Percentiles rank a stretch among this genome's conserved stretches.
Evolutionary conservation across 1,140 invertebrate genomes (phyloP).

Genomic region (Heliothis subflexa): DNA sequence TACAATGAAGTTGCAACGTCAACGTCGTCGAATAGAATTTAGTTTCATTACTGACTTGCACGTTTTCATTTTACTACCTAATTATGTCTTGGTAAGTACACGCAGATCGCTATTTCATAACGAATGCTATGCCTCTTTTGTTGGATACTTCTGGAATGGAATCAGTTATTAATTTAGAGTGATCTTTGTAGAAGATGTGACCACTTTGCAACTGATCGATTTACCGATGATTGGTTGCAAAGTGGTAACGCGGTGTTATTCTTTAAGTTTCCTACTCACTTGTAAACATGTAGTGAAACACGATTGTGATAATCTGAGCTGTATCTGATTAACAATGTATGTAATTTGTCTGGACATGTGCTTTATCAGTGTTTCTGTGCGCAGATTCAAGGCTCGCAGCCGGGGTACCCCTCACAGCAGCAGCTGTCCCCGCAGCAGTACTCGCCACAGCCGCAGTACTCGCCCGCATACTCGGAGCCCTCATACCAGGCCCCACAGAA

Average conservation of each 20-base stretch:
- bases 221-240: neutral
- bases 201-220: slow-evolving; percentile 10
- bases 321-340: slow-evolving; percentile 24
- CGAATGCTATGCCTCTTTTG: slow-evolving; percentile 31
- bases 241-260: slow-evolving; percentile 11
- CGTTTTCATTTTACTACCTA: slow-evolving; percentile 47
- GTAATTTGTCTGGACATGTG: neutral
- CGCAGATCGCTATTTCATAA: slow-evolving; percentile 32
- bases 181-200: slow-evolving; percentile 1
- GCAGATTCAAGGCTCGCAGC: slow-evolving; percentile 63
- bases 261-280: slow-evolving; percentile 1
- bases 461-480: slow-evolving; percentile 63
- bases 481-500: slow-evolving; percentile 73
- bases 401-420: slow-evolving; percentile 61
- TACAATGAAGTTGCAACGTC: slow-evolving; percentile 48
- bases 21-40: slow-evolving; percentile 53
- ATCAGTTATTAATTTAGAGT: slow-evolving; percentile 1
- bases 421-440: slow-evolving; percentile 65
- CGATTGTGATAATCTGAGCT: slow-evolving; percentile 21
- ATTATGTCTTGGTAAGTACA: slow-evolving; percentile 4
- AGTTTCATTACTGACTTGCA: slow-evolving; percentile 52
- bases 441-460: slow-evolving; percentile 71
- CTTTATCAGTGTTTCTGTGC: slow-evolving; percentile 18
- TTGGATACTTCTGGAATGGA: slow-evolving; percentile 19
- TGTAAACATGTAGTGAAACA: neutral